Base-by-base conservation (phyloP, 2,113 vertebrate species). In the Hemicordylus capensis region DNA sequence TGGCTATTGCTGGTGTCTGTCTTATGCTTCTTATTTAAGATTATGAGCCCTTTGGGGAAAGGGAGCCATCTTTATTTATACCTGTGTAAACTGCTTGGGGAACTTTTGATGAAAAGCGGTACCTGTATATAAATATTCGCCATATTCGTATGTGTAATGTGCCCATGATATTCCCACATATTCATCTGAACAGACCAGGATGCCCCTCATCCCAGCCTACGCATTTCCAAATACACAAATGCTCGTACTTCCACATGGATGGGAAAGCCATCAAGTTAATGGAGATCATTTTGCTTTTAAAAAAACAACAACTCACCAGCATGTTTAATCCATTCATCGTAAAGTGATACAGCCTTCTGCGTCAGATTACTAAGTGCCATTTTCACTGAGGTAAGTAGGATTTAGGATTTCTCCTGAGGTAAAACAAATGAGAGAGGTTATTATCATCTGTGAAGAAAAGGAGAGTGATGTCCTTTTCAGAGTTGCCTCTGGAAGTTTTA, bases 241-340 rank as follows among this genome's bases (percentile, higher is more conserved):
- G 3, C n/a, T 31, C 37, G 58, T 80, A 20, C 81, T 56, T 86
- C 78, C 22, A 56, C 4, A 76, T 6, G 63, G 76, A 28, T 63
- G 80, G 4, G 78, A 63, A 88, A 85, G 59, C 46, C 83, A 28
- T 86, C 19, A 10, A 86, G 81, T 79, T 79, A 73, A 0, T 73
- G 83, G 48, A 2, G 64, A 81, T 83, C 37, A 76, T 19, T 22
- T 37, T 56, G 87, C 56, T 85, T 75, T 85, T 90, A 77, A 75
- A n/a, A n/a, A n/a, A n/a, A n/a, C n/a, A n/a, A n/a, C n/a, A n/a
- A 97, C 97, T 97, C 89, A 99, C 99, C 99, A 4, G 98, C 98
- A 94, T 96, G 94, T 95, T 98, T 97, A 89, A 99, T 95, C 96
- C 97, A 98, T 83, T 97, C 96, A 84, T 98, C 97, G 80, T 99